Evolutionary conservation across 2,888 invertebrate species (phyloP).

Genomic region (Amaurobius ferox): DNA sequence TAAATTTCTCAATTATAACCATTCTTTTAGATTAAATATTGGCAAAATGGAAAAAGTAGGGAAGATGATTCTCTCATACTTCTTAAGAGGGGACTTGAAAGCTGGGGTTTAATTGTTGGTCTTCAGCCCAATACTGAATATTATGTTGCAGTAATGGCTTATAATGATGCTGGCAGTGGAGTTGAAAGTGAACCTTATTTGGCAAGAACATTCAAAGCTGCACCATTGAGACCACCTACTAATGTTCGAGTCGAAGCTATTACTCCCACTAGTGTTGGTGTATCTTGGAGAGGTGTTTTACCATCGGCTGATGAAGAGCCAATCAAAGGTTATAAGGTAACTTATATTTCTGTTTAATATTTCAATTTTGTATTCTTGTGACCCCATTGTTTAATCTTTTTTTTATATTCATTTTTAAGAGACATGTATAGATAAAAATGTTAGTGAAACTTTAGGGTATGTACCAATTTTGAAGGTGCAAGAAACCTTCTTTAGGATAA

Average conservation of each 20-base stretch:
- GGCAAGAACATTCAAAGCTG: slow-evolving; percentile 80
- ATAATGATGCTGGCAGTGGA: slow-evolving; percentile 96
- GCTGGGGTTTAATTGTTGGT: slow-evolving; percentile 94
- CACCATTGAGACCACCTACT: slow-evolving; percentile 95
- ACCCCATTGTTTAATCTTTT: too few relatives aligned
- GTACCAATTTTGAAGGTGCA: too few relatives aligned
- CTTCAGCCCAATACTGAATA: slow-evolving; percentile 95
- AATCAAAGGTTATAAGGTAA: slow-evolving; percentile 93
- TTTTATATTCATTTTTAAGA: too few relatives aligned
- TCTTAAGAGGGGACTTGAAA: slow-evolving; percentile 87
- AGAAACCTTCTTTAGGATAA: too few relatives aligned
- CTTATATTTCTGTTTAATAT: too few relatives aligned
- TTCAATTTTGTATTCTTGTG: too few relatives aligned
- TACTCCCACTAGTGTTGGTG: slow-evolving; percentile 90
- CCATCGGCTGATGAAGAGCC: slow-evolving; percentile 94
- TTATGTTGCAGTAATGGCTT: slow-evolving; percentile 95
- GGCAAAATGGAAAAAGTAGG: slow-evolving; percentile 85
- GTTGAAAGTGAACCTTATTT: slow-evolving; percentile 93
- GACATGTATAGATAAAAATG: too few relatives aligned
- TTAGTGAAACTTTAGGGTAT: too few relatives aligned
- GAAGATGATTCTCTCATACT: slow-evolving; percentile 79
- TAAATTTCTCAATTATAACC: too few relatives aligned
- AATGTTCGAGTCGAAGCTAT: slow-evolving; percentile 90
- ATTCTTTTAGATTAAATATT: slow-evolving; percentile 89
- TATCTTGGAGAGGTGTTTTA: slow-evolving; percentile 95